A percentile compares a stretch with the other conserved stretches of the same genome.
Conservation (phyloP, 2,113 vertebrate species). For the Tupaia chinensis region DNA sequence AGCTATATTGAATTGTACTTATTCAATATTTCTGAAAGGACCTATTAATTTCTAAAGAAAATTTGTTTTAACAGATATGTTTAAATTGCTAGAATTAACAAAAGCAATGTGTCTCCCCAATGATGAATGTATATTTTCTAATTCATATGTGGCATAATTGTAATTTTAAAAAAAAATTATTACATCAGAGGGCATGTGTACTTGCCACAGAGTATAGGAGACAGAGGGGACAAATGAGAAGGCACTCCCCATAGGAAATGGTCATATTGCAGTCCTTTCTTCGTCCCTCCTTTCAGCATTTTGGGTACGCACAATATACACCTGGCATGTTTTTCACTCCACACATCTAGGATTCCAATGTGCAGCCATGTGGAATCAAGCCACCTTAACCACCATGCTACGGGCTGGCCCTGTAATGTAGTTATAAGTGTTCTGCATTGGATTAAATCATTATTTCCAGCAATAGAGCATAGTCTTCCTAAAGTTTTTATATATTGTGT, state of each 20-base stretch:
- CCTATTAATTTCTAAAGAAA: conserved; percentile 51
- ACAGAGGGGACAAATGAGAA: no score
- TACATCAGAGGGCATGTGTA: no score
- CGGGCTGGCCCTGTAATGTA: not conserved
- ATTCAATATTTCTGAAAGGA: conserved; percentile 37
- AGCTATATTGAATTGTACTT: conserved; percentile 44
- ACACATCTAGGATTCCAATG: no score
- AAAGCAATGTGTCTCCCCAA: not conserved
- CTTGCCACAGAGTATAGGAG: no score
- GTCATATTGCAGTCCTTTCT: no score
- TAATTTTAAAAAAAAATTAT: not conserved
- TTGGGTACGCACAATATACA: no score
- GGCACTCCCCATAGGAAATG: no score
- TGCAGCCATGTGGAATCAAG: no score
- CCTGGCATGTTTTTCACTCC: no score
- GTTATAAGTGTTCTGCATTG: conserved; percentile 10
- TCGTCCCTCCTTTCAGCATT: no score
- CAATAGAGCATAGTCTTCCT: not conserved
- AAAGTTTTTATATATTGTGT: not conserved
- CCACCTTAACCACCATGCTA: no score
- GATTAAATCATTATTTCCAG: conserved; percentile 44
- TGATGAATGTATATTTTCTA: not conserved
- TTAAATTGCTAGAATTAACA: not conserved
- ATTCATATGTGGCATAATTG: not conserved
- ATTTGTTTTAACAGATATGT: not conserved